These are phyloP conservation scores for Neoitamus cyanurus DNA, from an alignment of 2,888 invertebrate genomes.

Conservation along the genomic window DNA sequence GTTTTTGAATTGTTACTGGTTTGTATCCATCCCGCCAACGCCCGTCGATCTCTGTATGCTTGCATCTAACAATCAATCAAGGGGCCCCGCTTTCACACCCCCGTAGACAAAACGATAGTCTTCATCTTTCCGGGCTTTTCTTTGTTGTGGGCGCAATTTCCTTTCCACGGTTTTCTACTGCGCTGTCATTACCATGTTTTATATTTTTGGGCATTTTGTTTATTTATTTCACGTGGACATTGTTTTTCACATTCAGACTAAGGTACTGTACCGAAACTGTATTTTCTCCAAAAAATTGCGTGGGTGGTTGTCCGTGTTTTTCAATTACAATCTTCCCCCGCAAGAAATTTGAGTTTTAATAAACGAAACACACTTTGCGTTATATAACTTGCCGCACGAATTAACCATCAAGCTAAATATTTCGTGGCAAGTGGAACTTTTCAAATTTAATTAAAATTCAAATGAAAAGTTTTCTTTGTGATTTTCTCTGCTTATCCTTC, in stretches of 20 bases:
- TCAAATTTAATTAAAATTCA: background rate
- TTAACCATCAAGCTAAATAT: background rate
- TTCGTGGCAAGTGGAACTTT: background rate
- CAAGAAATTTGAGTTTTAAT: background rate
- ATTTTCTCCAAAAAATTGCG: background rate
- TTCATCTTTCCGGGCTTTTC: background rate
- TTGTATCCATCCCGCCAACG: background rate
- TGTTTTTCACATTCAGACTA: background rate
- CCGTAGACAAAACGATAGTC: background rate
- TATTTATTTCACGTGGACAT: background rate
- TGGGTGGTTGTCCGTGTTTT: background rate
- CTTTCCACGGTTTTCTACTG: background rate
- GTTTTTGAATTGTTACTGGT: constrained; percentile 43
- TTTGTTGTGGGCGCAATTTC: background rate
- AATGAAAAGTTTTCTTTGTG: background rate
- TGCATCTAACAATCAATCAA: background rate
- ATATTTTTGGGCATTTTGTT: background rate
- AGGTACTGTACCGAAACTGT: background rate
- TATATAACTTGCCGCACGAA: background rate
- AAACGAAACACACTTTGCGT: background rate
- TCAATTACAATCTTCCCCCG: background rate
- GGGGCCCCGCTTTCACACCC: background rate
- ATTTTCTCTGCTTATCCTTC: background rate
- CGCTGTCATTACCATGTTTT: background rate
- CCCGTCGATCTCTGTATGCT: constrained; percentile 7